phyloP scores from a whole-genome alignment of 1,140 invertebrate genomes.

The Leptinotarsa defecta region DNA sequence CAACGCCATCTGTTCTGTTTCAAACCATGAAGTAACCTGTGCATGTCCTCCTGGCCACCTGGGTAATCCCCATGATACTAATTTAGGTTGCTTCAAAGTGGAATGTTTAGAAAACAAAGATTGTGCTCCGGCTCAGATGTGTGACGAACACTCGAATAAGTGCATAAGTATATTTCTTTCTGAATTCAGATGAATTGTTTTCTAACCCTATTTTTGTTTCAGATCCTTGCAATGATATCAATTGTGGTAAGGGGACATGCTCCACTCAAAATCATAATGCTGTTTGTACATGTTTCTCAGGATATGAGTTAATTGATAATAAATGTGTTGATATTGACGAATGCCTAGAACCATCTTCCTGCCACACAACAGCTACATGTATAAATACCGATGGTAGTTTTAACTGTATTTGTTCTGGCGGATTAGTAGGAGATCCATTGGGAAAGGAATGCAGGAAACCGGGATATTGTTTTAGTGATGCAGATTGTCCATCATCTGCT shows the following conservation, averaged over 20 bases:
- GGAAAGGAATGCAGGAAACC: constrained; percentile 72
- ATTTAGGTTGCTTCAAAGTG: constrained; percentile 79
- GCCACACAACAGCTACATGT: constrained; percentile 77
- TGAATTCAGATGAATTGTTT: not conserved
- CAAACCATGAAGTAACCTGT: constrained; percentile 72
- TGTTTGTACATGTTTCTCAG: constrained; percentile 74
- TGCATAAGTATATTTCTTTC: constrained; percentile 67
- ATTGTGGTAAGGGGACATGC: constrained; percentile 77
- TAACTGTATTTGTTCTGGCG: constrained; percentile 74
- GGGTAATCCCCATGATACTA: constrained; percentile 75
- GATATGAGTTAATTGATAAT: constrained; percentile 70
- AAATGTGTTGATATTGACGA: constrained; percentile 83
- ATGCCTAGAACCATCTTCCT: constrained; percentile 72
- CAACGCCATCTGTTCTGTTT: constrained; percentile 73
- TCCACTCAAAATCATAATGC: constrained; percentile 70
- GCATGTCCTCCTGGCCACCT: constrained; percentile 77
- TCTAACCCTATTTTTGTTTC: constrained; percentile 39
- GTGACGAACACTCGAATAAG: constrained; percentile 74
- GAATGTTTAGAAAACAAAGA: constrained; percentile 79
- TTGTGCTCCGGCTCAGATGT: constrained; percentile 75
- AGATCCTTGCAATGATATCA: constrained; percentile 76
- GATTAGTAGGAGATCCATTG: constrained; percentile 78
- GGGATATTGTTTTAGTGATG: constrained; percentile 79
- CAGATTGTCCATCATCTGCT: constrained; percentile 78
- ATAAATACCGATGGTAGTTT: constrained; percentile 78